These are phyloP conservation scores for Cyclophora punctaria DNA, from an alignment of 2,888 invertebrate species.

Conservation along the genomic window DNA sequence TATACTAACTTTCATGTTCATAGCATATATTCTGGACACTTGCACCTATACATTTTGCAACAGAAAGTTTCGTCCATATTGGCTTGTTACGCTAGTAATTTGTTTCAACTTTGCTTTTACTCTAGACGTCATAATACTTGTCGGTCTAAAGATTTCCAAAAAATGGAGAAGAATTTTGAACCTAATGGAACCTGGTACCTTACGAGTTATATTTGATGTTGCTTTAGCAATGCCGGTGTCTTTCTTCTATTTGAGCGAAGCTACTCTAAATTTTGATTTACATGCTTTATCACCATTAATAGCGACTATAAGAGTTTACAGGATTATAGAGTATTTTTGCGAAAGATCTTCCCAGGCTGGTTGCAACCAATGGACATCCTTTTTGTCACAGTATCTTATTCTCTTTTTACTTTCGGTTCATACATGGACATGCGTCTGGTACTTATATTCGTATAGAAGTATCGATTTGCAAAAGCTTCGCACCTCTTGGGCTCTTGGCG, in stretches of 20 bases:
- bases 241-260: slow-evolving; percentile 43
- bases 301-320: slow-evolving; percentile 53
- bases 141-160: slow-evolving; percentile 56
- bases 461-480: slow-evolving; percentile 48
- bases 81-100: slow-evolving; percentile 41
- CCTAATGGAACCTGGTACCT: slow-evolving; percentile 55
- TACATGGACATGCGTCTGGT: slow-evolving; percentile 67
- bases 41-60: slow-evolving; percentile 54
- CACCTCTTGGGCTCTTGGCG: slow-evolving; percentile 54
- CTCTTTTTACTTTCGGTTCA: slow-evolving; percentile 61
- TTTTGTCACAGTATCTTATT: slow-evolving; percentile 63
- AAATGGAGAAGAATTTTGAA: slow-evolving; percentile 66
- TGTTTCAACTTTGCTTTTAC: slow-evolving; percentile 50
- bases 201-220: slow-evolving; percentile 45
- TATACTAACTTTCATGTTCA: slow-evolving; percentile 44
- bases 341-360: slow-evolving; percentile 61
- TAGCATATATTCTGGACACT: slow-evolving; percentile 53
- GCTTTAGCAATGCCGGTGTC: slow-evolving; percentile 54
- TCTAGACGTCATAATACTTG: slow-evolving; percentile 47
- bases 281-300: slow-evolving; percentile 52
- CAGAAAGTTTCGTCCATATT: slow-evolving; percentile 35
- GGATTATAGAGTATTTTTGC: slow-evolving; percentile 59
- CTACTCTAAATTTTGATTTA: slow-evolving; percentile 33
- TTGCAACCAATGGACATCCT: slow-evolving; percentile 66
- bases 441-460: slow-evolving; percentile 50